Conservation (phyloP, 2,797 vertebrate species). For the Meda fulgida region DNA sequence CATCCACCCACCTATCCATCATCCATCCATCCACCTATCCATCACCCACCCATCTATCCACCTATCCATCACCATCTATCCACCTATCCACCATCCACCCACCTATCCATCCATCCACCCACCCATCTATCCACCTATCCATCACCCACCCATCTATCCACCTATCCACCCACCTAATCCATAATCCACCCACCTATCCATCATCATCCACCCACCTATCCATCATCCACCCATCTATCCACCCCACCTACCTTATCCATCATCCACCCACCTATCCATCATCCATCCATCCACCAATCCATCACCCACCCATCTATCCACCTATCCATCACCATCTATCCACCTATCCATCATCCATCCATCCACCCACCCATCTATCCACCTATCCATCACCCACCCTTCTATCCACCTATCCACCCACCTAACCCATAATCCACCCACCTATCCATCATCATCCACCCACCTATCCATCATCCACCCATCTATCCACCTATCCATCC, state of each 20-base stretch:
- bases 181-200: rapidly evolving
- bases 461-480: rapidly evolving
- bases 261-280: rapidly evolving
- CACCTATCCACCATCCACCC: rapidly evolving
- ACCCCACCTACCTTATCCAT: rapidly evolving
- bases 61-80: rapidly evolving
- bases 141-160: no score
- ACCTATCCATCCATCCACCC: rapidly evolving
- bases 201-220: rapidly evolving
- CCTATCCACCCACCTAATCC: neutral
- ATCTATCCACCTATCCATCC: rapidly evolving
- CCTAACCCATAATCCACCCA: rapidly evolving
- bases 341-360: rapidly evolving
- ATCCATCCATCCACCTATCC: neutral
- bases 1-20: neutral
- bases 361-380: rapidly evolving
- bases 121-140: neutral
- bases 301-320: rapidly evolving
- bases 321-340: rapidly evolving
- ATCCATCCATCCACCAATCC: rapidly evolving
- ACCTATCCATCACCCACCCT: neutral
- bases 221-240: rapidly evolving
- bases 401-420: neutral
- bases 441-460: rapidly evolving
- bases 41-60: rapidly evolving